Conservation (phyloP, 1,140 invertebrate species). For the Ridgeia piscesae region DNA sequence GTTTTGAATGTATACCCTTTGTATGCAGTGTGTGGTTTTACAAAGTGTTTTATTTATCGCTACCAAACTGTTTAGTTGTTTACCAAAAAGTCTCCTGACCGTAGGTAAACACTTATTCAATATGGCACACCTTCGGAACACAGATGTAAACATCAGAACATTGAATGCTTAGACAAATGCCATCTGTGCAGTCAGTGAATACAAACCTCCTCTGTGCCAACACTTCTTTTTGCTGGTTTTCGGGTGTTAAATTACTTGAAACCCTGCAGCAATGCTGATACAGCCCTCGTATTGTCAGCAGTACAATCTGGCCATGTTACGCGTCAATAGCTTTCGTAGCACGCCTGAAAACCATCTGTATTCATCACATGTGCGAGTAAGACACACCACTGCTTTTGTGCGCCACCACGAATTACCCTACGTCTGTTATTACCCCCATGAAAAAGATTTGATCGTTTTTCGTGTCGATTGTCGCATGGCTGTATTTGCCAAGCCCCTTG, state of each 20-base stretch:
- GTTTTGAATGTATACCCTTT: not conserved
- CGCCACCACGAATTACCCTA: not conserved
- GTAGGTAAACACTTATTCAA: not conserved
- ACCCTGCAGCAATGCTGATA: not conserved
- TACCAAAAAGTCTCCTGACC: too few relatives aligned
- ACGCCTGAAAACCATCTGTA: not conserved
- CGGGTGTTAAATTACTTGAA: not conserved
- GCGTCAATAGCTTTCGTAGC: not conserved
- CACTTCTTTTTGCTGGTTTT: not conserved
- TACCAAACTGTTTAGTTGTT: not conserved
- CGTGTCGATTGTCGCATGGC: not conserved
- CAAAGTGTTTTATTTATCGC: not conserved
- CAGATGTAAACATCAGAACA: not conserved
- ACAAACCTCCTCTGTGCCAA: not conserved
- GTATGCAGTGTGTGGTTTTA: not conserved
- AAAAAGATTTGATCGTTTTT: not conserved
- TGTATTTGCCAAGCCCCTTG: not conserved
- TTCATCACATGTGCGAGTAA: not conserved
- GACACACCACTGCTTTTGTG: not conserved
- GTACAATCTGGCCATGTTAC: not conserved
- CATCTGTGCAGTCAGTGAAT: not conserved
- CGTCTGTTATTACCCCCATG: not conserved
- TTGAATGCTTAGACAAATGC: not conserved
- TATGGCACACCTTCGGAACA: not conserved
- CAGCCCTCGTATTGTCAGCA: not conserved